Evolutionary conservation across 2,888 invertebrate genomes (phyloP), one percentile per base, ranked within the genome.

Genomic region (Pseudoips prasinana): DNA sequence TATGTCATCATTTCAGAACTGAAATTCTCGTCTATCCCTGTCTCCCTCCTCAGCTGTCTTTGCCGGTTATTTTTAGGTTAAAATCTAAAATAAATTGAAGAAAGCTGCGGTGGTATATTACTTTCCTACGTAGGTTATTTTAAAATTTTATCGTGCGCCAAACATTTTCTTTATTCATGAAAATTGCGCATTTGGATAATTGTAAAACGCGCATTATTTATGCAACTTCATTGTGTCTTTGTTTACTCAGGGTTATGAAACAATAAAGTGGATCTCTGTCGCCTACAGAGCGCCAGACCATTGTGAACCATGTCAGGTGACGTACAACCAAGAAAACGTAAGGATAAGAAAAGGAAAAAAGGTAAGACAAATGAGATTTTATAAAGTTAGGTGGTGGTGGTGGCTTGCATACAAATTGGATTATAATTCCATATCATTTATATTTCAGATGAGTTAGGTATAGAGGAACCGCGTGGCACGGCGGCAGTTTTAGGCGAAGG

Each of bases 251-350:
- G 81, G 86, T 87, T 86, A 88, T 87, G 87, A 87, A 85, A 83
- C 84, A 85, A 65, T 87, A 85, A 71, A 69, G 65, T 58, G 55
- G 50, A 57, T 65, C 65, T 71, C 73, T 73, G 78, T 73, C 82
- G 84, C 85, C 68, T 72, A 45, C 63, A 58, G 70, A 76, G 83
- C 78, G 82, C 74, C 80, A 82, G 77, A 20, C 66, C 51, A 58
- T 63, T 73, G 58, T 69, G 62, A 80, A 91, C 79, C 81, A 95
- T 96, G 96, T 95, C 95, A 76, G 95, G 95, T 63, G 95, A 96
- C 88, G 94, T 94, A 63, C 95, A 95, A 82, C 94, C 95, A 71
- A 93, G 94, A 70, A 95, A 94, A 85, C 93, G 95, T 62, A 95
- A 94, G 86, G 95, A 95, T 76, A 96, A 95, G 82, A 92, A 92